Conservation (phyloP, 2,113 vertebrate species). For the Haemorhous mexicanus region DNA sequence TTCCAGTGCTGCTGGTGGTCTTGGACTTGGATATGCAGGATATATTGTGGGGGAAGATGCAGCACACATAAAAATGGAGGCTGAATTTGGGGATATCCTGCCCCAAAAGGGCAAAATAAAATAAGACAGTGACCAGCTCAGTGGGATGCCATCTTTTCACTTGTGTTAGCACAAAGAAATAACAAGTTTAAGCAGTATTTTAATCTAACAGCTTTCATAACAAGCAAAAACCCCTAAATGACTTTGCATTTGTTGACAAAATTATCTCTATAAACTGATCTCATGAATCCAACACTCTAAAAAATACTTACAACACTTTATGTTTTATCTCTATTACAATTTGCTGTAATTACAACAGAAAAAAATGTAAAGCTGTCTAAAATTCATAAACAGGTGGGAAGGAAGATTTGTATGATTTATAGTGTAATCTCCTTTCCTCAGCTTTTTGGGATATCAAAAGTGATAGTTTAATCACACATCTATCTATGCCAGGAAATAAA, state of each 20-base stretch:
- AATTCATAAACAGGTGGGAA: slow-evolving; percentile 15
- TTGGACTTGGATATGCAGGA: accelerated
- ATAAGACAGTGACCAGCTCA: background rate
- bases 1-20: background rate
- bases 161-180: background rate
- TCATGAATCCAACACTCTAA: slow-evolving; percentile 1
- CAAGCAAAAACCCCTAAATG: background rate
- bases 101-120: background rate
- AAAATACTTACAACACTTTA: background rate
- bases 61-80: background rate
- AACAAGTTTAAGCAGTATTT: background rate
- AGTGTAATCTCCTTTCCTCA: slow-evolving; percentile 25
- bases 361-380: slow-evolving; percentile 7
- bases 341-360: slow-evolving; percentile 12
- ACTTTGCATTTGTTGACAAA: slow-evolving; percentile 18
- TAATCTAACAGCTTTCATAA: background rate
- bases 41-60: background rate
- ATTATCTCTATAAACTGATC: slow-evolving; percentile 16
- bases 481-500: slow-evolving; percentile 48
- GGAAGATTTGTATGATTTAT: slow-evolving; percentile 41
- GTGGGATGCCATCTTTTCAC: background rate
- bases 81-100: background rate
- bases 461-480: slow-evolving; percentile 56
- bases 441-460: slow-evolving; percentile 36
- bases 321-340: background rate